These are phyloP conservation scores for Spheniscus mendiculus DNA, from an alignment of 2,113 vertebrate genomes.

Conservation along the genomic window DNA sequence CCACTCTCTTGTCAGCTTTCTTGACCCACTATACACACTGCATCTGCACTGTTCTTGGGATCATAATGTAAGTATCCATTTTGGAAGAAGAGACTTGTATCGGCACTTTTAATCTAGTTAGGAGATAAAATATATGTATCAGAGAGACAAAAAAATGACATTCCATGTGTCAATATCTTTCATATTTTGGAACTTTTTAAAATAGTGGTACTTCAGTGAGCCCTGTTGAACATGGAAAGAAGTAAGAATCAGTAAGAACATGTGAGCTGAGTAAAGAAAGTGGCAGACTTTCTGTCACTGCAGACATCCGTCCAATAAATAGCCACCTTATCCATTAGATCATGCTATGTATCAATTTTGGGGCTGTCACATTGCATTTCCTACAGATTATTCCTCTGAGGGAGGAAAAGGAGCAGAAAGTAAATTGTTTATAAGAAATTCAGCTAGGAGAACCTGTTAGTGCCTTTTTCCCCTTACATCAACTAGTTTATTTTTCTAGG, in stretches of 20 bases:
- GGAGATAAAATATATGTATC: background rate
- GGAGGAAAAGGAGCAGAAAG: background rate
- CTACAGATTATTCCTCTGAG: background rate
- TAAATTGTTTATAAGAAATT: background rate
- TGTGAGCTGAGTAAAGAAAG: background rate
- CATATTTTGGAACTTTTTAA: background rate
- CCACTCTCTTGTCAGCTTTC: background rate
- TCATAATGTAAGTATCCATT: background rate
- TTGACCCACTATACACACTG: background rate
- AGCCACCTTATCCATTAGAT: background rate
- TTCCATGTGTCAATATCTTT: background rate
- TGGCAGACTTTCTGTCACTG: background rate
- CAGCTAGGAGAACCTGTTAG: background rate
- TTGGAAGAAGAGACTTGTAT: background rate
- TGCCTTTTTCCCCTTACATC: background rate
- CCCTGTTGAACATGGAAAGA: background rate
- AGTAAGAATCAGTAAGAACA: background rate
- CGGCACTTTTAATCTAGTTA: background rate
- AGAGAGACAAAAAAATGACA: background rate
- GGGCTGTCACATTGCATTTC: background rate
- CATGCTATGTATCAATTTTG: background rate
- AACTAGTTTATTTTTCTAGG: background rate
- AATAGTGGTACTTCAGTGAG: background rate
- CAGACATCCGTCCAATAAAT: background rate
- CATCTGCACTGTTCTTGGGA: background rate